Conservation (phyloP, 1,140 invertebrate species). For the Epicauta chinensis region DNA sequence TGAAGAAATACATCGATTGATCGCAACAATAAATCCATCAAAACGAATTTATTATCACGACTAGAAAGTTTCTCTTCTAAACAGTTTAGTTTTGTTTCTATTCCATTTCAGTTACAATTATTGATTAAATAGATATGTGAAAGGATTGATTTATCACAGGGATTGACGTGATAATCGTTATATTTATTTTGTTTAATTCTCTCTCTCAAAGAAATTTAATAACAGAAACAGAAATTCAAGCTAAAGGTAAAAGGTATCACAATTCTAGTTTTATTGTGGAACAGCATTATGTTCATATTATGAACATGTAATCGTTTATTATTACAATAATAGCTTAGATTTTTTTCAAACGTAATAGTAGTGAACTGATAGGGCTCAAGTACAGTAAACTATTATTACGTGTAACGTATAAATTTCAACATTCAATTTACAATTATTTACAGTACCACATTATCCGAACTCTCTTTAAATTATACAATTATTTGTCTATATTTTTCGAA, state of each 20-base stretch:
- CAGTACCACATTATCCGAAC: conserved; percentile 12
- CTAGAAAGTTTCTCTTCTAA: too few species aligned
- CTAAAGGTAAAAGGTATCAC: conserved; percentile 11
- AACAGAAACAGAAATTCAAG: conserved; percentile 1
- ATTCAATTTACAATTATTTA: conserved; percentile 12
- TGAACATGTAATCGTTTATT: too few species aligned
- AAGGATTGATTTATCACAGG: conserved; percentile 16
- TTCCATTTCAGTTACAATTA: too few species aligned
- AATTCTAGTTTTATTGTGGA: conserved; percentile 14
- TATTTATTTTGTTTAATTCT: neutral
- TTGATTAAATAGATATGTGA: conserved; percentile 10
- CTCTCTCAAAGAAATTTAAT: neutral
- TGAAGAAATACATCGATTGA: too few species aligned
- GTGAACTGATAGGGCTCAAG: conserved; percentile 20
- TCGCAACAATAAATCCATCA: too few species aligned
- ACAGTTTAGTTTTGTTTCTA: too few species aligned
- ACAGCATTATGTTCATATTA: conserved; percentile 4
- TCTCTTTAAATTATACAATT: conserved; percentile 4
- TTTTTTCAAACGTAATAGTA: too few species aligned
- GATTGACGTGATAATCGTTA: conserved; percentile 15
- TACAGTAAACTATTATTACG: conserved; percentile 13
- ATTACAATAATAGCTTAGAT: neutral
- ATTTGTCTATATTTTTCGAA: neutral
- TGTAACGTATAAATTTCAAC: neutral
- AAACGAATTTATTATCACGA: neutral